Evolutionary conservation across 2,888 invertebrate genomes (phyloP), one percentile per base, ranked within the genome.

Genomic region (Lepidonotus clava): DNA sequence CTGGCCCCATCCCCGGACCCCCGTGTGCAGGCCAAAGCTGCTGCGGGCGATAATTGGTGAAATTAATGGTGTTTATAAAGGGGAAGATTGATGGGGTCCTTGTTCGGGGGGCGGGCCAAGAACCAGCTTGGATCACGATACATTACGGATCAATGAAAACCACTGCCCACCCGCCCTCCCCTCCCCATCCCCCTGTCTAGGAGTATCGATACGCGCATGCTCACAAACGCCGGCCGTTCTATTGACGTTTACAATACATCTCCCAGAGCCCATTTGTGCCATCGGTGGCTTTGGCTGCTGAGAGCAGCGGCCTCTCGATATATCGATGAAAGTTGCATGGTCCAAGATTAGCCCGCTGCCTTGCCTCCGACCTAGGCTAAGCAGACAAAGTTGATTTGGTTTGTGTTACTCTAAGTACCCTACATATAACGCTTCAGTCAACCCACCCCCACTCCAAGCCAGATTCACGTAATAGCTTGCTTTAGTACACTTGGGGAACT

Each of bases 181-280:
- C 61, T 18, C 61, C 4, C 61, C 21, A 2, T 46, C 18, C 46
- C 28, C n/a, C 14, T 24, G 61, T 61, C 61, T 1, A 6, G 61
- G 61, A 24, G 28, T 61, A 11, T 61, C 61, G 61, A 61, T 61
- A 61, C 28, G 61, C 61, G 61, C 61, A 61, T 61, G 61, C 61
- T 61, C 61, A 61, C n/a, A 4, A 61, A 28, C n/a, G 61, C 61
- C 24, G n/a, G 28, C 61, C 28, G 61, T 28, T 61, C 61, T 61
- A 61, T 61, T 24, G 61, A 61, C 61, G 24, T 61, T 61, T 61
- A 61, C 61, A 61, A 61, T 61, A 61, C 61, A 61, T 61, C 61
- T 61, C 61, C 5, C 61, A 61, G 61, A 61, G 28, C 61, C 61
- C 28, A 61, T 61, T 61, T 61, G 61, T 61, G 61, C 28, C 61